Percentiles rank a stretch among this genome's conserved stretches.
Evolutionary conservation across 1,140 invertebrate genomes (phyloP).

Genomic region (Scaptodrosophila lebanonensis): DNA sequence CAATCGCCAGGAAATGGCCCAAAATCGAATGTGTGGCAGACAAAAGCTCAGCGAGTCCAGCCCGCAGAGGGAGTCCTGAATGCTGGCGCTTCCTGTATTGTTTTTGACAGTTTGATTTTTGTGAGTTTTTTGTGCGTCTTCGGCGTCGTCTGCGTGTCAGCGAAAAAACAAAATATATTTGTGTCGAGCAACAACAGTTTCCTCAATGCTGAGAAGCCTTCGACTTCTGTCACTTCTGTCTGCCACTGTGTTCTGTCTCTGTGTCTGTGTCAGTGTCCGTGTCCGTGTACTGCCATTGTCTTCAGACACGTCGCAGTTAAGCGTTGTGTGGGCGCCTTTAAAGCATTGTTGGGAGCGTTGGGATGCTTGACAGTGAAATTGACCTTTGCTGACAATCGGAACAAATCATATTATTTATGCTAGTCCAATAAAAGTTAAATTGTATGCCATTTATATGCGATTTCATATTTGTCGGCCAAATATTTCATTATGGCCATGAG

Average conservation of each 20-base stretch:
- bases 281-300: no score
- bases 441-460: slow-evolving; percentile 55
- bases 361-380: slow-evolving; percentile 28
- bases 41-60: slow-evolving; percentile 25
- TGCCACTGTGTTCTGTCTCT: no score
- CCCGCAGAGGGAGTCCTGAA: slow-evolving; percentile 36
- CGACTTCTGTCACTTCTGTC: no score
- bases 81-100: no score
- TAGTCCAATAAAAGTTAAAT: slow-evolving; percentile 68
- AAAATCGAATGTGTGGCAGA: slow-evolving; percentile 52
- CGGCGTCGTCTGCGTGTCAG: slow-evolving; percentile 38
- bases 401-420: slow-evolving; percentile 61
- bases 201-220: no score
- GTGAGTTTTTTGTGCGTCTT: background rate
- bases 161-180: slow-evolving; percentile 49
- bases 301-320: no score
- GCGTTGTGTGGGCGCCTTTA: no score
- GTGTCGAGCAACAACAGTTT: slow-evolving; percentile 12
- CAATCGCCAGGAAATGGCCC: slow-evolving; percentile 29
- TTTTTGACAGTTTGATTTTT: background rate
- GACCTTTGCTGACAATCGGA: slow-evolving; percentile 67
- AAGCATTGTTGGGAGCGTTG: no score
- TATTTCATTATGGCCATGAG: slow-evolving; percentile 58
- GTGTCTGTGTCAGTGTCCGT: no score
- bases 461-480: slow-evolving; percentile 69